Evolutionary conservation across 2,113 vertebrate species (phyloP).

Genomic region (Electrona antarctica): DNA sequence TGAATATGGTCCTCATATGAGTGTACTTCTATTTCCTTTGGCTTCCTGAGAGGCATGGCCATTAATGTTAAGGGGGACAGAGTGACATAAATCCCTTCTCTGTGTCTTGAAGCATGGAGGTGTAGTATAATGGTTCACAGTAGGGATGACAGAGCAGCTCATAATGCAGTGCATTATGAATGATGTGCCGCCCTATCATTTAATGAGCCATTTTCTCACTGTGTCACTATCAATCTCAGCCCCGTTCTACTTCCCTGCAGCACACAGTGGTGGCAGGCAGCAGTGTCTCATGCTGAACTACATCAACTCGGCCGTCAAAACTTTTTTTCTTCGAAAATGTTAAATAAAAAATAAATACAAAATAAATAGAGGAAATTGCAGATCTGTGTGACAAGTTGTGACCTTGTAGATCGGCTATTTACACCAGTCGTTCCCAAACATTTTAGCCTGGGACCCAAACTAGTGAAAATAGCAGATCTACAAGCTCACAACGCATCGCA

Average conservation of each 20-base stretch:
- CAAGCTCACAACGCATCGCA: too few relatives aligned
- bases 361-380: background rate
- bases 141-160: conserved; percentile 15
- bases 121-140: background rate
- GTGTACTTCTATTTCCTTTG: conserved; percentile 11
- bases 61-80: conserved; percentile 2
- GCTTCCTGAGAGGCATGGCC: background rate
- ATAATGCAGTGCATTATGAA: conserved; percentile 31
- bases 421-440: too few relatives aligned
- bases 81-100: conserved; percentile 29
- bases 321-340: too few relatives aligned
- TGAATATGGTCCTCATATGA: conserved; percentile 31
- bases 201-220: conserved; percentile 45
- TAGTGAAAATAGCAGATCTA: too few relatives aligned
- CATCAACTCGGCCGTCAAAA: too few relatives aligned
- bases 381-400: background rate
- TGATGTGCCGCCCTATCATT: conserved; percentile 37
- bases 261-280: background rate
- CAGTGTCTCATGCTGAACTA: background rate
- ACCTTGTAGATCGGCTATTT: too few relatives aligned
- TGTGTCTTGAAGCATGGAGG: background rate
- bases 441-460: too few relatives aligned
- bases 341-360: too few relatives aligned
- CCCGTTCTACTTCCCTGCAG: background rate
- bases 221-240: conserved; percentile 26